A percentile compares a stretch with the other conserved stretches of the same genome.
Evolutionary conservation across 2,888 invertebrate species (phyloP).

Genomic region (Cryptocephalus primarius): DNA sequence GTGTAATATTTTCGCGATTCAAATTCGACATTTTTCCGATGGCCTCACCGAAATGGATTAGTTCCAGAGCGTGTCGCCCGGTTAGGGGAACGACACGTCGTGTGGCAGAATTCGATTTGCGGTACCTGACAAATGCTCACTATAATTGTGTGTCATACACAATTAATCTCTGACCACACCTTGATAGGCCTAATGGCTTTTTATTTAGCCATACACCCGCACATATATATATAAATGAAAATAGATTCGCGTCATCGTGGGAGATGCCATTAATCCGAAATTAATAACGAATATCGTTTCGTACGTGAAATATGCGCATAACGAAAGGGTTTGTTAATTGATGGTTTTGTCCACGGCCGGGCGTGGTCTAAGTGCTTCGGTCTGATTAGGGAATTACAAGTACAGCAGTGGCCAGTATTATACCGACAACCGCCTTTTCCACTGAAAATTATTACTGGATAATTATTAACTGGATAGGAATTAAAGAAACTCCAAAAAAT

Average conservation of each 20-base stretch:
- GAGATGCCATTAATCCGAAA: neutral
- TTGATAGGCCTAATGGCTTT: conserved; percentile 11
- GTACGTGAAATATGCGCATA: neutral
- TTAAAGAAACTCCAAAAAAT: too few species aligned
- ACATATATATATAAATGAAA: neutral
- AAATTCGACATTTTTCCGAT: too few species aligned
- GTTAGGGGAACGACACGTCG: too few species aligned
- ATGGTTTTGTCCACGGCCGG: neutral
- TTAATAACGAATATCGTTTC: neutral
- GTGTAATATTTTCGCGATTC: too few species aligned
- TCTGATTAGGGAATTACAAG: neutral
- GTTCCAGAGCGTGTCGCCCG: too few species aligned
- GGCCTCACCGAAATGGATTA: too few species aligned
- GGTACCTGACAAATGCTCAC: conserved; percentile 8
- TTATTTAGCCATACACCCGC: conserved; percentile 4
- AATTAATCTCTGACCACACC: conserved; percentile 10
- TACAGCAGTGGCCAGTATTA: too few species aligned
- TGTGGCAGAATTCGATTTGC: conserved; percentile 5
- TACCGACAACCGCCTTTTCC: too few species aligned
- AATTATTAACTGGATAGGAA: too few species aligned
- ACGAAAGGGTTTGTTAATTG: neutral
- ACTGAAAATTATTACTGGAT: too few species aligned
- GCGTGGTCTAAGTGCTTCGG: neutral
- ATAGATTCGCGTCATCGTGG: neutral
- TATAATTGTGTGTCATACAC: conserved; percentile 9